A percentile compares a stretch with the other conserved stretches of the same genome.
Evolutionary conservation across 92 coral and sea anemone genomes (phyloP).

Genomic region (Micromussa lordhowensis): DNA sequence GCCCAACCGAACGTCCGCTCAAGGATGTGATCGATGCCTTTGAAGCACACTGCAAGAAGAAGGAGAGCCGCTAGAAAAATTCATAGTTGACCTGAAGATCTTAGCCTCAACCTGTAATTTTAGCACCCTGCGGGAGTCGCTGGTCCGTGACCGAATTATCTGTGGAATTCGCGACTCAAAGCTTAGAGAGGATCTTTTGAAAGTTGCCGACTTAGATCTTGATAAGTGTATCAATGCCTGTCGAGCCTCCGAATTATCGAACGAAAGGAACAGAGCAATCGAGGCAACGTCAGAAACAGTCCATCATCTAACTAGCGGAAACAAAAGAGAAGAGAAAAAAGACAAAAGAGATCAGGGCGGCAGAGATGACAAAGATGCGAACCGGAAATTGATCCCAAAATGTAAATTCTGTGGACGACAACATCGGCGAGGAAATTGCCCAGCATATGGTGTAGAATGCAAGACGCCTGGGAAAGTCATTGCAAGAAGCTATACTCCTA

Average conservation of each 20-base stretch:
- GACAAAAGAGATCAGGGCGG: constrained; percentile 1
- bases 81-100: constrained; percentile 51
- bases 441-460: constrained; percentile 28
- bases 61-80: constrained; percentile 39
- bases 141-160: constrained; percentile 47
- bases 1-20: constrained; percentile 20
- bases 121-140: constrained; percentile 40
- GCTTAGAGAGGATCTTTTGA: constrained; percentile 43
- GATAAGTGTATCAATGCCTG: constrained; percentile 42
- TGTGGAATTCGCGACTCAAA: constrained; percentile 55
- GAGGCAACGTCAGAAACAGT: constrained; percentile 11
- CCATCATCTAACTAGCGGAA: background rate
- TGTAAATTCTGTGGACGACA: background rate
- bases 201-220: constrained; percentile 37
- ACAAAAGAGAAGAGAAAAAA: background rate
- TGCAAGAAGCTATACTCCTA: too few species aligned
- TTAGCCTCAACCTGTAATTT: constrained; percentile 55
- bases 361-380: constrained; percentile 1
- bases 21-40: constrained; percentile 35
- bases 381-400: too few species aligned
- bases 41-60: constrained; percentile 43
- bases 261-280: constrained; percentile 42
- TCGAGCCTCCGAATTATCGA: constrained; percentile 46
- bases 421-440: constrained; percentile 26
- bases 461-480: too few species aligned